Evolutionary conservation across 2,113 vertebrate genomes (phyloP).

Genomic region (Dromas ardeola): DNA sequence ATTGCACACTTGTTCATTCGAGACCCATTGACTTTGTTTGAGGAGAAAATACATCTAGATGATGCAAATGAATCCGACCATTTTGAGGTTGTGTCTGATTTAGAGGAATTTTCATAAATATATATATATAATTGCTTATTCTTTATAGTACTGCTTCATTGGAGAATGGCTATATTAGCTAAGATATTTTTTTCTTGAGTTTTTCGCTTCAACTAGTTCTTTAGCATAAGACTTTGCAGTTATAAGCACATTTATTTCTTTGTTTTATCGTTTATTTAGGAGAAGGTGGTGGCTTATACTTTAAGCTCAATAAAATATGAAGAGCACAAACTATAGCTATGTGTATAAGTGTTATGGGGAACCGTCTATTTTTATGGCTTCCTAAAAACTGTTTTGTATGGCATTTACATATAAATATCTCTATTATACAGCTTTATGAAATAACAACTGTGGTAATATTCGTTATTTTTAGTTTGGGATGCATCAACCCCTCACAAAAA

Average conservation of each 20-base stretch:
- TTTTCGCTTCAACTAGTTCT: background rate
- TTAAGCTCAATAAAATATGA: background rate
- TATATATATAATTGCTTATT: background rate
- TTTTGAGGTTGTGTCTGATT: constrained; percentile 86
- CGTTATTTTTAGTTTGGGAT: background rate
- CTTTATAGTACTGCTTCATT: background rate
- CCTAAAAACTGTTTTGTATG: background rate
- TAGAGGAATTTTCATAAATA: background rate
- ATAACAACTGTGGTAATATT: background rate
- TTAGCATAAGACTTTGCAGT: background rate
- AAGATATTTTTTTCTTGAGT: background rate
- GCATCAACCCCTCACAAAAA: background rate
- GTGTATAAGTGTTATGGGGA: background rate
- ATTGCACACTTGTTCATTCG: constrained; percentile 98
- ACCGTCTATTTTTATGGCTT: background rate
- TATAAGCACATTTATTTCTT: background rate
- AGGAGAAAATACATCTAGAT: constrained; percentile 95
- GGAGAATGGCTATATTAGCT: background rate
- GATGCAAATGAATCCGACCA: constrained; percentile 98
- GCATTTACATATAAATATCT: background rate
- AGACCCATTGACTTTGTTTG: constrained; percentile 91
- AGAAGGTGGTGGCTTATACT: background rate
- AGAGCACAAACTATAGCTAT: background rate
- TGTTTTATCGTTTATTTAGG: background rate
- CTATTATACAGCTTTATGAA: background rate